Base-by-base conservation (phyloP, 2,797 vertebrate genomes). In the Chelon auratus region DNA sequence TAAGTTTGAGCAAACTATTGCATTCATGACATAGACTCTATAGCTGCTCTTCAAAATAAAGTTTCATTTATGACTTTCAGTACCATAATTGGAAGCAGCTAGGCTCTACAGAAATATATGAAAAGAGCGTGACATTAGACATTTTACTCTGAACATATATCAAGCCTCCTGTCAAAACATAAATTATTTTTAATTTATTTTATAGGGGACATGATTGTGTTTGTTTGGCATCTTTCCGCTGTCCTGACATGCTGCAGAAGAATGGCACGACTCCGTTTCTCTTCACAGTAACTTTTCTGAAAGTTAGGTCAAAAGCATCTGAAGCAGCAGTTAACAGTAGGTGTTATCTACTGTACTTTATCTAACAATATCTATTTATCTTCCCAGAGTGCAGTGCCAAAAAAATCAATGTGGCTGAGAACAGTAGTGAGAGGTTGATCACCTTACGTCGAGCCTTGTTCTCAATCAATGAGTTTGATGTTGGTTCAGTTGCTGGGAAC, bases 401-500 rank as follows among this genome's bases (percentile, higher is more conserved):
- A 79, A 71, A 75, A 83, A 93, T 95, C 93, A 24, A 94, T 94
- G 84, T 18, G 59, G 68, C 85, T 86, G 77, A 90, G 90, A 91
- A 87, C 72, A 87, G 90, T 90, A 85, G 87, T 80, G 76, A 91
- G 86, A 86, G 88, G 91, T 90, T 95, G 93, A 94, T 93, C 91
- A 91, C 91, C 92, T 94, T 91, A 90, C 81, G 82, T 87, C 81
- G 76, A 92, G 88, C 86, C 82, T 87, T 82, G 86, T 91, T 90
- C 90, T 90, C 85, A 89, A 93, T 95, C 93, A 87, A 93, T 93
- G 92, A 84, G 89, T 93, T 94, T 93, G 92, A 94, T 93, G 92
- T 94, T 87, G 93, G 86, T 93, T 87, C 89, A 89, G 87, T 89
- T 87, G 87, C 92, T 93, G 89, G 85, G 86, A 91, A 92, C 80